Percentiles rank a stretch among this genome's conserved stretches.
Conservation (phyloP, 92 coral and sea anemone genomes). For the Epizoanthus stellaris region DNA sequence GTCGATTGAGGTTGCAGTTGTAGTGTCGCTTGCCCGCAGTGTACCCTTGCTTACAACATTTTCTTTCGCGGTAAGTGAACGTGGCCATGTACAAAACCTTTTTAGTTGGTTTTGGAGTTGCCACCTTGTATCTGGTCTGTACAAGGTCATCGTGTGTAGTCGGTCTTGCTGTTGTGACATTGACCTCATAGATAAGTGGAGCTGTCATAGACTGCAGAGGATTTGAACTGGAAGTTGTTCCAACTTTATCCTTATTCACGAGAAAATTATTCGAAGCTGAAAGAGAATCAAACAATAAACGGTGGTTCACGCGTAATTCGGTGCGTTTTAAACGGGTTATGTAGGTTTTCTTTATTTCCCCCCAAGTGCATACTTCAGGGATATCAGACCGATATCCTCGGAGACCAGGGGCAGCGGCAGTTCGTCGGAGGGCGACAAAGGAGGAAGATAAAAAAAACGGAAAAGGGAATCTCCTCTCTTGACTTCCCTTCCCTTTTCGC, state of each 20-base stretch:
- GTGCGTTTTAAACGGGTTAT: no score
- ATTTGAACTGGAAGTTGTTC: background rate
- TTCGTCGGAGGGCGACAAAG: no score
- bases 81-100: conserved; percentile 14
- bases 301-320: no score
- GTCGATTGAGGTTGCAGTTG: conserved; percentile 37
- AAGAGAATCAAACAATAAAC: background rate
- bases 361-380: no score
- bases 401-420: no score
- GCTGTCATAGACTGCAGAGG: background rate
- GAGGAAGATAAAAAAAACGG: no score
- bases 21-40: conserved; percentile 55
- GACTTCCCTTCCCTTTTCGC: no score
- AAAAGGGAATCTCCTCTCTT: no score
- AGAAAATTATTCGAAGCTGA: background rate
- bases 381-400: no score
- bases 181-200: background rate
- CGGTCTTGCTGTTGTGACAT: conserved; percentile 7
- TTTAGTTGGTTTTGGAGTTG: conserved; percentile 20
- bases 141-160: conserved; percentile 4
- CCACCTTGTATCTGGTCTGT: background rate
- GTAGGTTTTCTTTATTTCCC: background rate
- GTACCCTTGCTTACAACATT: conserved; percentile 64
- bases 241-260: conserved; percentile 2
- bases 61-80: conserved; percentile 33